A percentile compares a stretch with the other conserved stretches of the same genome.
These are phyloP conservation scores for Onychomys leucogaster DNA, from an alignment of 2,797 vertebrate species.

Conservation along the genomic window DNA sequence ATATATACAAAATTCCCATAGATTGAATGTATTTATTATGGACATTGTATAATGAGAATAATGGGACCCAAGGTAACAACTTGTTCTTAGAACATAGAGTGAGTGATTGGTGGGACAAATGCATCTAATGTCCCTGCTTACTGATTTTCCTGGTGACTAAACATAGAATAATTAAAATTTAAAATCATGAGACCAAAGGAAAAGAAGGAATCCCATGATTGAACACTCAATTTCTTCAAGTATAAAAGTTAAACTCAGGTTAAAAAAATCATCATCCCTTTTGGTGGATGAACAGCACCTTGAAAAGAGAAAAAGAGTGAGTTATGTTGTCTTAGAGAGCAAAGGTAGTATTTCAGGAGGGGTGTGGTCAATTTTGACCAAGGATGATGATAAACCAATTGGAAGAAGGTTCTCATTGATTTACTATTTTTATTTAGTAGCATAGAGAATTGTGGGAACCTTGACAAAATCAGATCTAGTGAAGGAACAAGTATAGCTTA, in stretches of 20 bases:
- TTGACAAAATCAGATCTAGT: not conserved
- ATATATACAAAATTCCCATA: not conserved
- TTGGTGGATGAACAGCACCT: not conserved
- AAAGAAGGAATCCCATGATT: not conserved
- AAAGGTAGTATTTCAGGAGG: slow-evolving; percentile 26
- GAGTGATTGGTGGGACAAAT: not conserved
- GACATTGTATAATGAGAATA: not conserved
- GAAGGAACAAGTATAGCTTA: not conserved
- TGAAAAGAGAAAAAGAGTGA: not conserved
- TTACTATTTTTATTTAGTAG: slow-evolving; percentile 15
- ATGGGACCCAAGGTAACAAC: not conserved
- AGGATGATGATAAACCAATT: not conserved
- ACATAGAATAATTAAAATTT: not conserved
- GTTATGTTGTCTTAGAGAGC: not conserved
- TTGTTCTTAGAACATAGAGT: not conserved
- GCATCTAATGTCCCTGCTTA: not conserved
- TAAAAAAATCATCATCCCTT: not conserved
- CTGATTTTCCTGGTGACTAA: not conserved
- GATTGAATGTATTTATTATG: not conserved
- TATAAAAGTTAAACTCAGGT: not conserved
- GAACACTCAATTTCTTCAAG: not conserved
- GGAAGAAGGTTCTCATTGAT: not conserved
- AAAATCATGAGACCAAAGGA: not conserved
- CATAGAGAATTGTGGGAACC: not conserved
- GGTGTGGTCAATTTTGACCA: not conserved